Base-by-base conservation (phyloP, 1,140 invertebrate species). In the Bombus fervidus region DNA sequence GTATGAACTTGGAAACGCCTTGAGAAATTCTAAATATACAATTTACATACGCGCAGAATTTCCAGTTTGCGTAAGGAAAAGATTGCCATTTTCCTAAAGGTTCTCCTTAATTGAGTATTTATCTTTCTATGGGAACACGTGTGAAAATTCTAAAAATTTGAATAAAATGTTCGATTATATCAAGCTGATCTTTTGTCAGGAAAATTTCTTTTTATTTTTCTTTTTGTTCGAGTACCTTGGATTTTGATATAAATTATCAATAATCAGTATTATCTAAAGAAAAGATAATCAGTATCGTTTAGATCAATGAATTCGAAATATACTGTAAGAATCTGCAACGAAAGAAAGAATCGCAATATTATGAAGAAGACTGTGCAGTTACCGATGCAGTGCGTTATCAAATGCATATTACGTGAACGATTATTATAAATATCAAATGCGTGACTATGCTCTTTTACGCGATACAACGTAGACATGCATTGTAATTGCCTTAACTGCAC, bases 401-500 rank as follows among this genome's bases (percentile, higher is more conserved):
- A 34, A 73, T 75, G 31, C 53, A 53, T 78, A 69, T 9, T 64
- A 18, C 59, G 9, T 43, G 28, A 0, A 18, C 37, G 47, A 80
- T 84, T 80, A 79, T 53, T 31, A 41, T 64, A 66, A 84, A 84
- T 28, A 10, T 22, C 13, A n/a, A 47, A 80, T 71, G 15, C 31
- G 43, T 62, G 83, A 80, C 68, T 43, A 12, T 1, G 37, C 47
- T 74, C 34, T 79, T 71, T 71, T 41, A 82, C 47, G 18, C 34
- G 37, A 64, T 73, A 37, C n/a, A 37, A n/a, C 6, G 3, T 43
- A 37, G 13, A n/a, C 28, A 10, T 41, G 34, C 62, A 74, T 37
- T 47, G 31, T 57, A 64, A 83, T 83, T 83, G 47, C 15, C 25
- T 68, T 39, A 68, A 68, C 76, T 83, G 47, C 34, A n/a, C 59